Evolutionary conservation across 2,113 vertebrate species (phyloP), one percentile per base, ranked within the genome.

Genomic region (Crotalus tigris): DNA sequence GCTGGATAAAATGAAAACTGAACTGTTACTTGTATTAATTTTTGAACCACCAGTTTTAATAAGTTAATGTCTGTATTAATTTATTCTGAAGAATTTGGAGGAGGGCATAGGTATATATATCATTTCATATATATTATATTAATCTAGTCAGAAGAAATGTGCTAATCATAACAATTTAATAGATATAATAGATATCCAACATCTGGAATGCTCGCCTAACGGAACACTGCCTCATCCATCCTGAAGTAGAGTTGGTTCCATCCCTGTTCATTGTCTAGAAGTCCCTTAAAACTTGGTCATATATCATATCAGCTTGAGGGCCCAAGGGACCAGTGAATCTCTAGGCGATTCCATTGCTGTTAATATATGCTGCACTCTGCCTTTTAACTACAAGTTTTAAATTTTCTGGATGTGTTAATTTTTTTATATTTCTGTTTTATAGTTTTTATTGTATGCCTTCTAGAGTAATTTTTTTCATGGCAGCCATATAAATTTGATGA

Each of bases 131-230:
- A 81, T 94, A 11, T 91, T 89, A 88, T 81, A 95, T 93, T 26
- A 54, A 51, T 57, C 91, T 87, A 96, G 94, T 81, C 88, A 89
- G 93, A 94, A 95, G 94, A 85, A 94, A 94, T 94, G 91, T 93
- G 91, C 93, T 85, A 94, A 97, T 96, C 94, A 96, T 87, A 95
- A 94, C 81, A 94, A 95, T 88, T 89, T 75, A 91, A 46, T 44
- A 81, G 17, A 81, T 91, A 61, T 15, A 85, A 53, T 49, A 92
- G 90, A 24, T 33, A 61, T 51, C 88, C 69, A 44, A 51, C 85
- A 61, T 57, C 90, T 90, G 92, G 94, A 81, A 44, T 81, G 75
- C 17, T 2, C 1, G 33, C 33, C 75, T 81, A 9, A 81, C 0
- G 17, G 7, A 81, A 81, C 33, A 44, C 21, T 6, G 4, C 11